Evolutionary conservation across 2,888 invertebrate genomes (phyloP).

Genomic region (Dolichopus griseipennis): DNA sequence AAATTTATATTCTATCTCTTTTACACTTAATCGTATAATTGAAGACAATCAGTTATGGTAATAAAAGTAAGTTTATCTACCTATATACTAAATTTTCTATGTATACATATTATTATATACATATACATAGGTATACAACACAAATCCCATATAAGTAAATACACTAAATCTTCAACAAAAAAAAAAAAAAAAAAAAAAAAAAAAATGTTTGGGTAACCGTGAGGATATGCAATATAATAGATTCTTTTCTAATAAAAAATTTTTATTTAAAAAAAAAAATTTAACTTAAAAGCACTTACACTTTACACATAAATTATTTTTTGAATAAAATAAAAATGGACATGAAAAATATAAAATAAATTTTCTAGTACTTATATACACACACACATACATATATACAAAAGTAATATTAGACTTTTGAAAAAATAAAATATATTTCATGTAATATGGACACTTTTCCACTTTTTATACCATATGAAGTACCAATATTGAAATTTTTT

Average conservation of each 20-base stretch:
- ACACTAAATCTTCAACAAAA: no score
- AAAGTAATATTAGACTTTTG: background rate
- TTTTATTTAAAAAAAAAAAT: background rate
- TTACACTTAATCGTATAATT: no score
- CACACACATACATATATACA: no score
- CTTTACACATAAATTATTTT: background rate
- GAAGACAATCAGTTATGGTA: background rate
- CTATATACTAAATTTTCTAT: background rate
- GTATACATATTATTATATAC: background rate
- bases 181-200: background rate
- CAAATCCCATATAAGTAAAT: no score
- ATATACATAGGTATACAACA: no score
- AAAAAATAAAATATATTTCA: background rate
- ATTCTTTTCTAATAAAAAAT: slow-evolving; percentile 1
- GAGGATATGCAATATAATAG: background rate
- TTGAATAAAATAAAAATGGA: no score
- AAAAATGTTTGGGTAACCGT: background rate
- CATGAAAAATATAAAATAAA: no score
- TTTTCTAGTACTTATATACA: no score
- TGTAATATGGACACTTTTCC: background rate
- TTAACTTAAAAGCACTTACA: slow-evolving; percentile 1
- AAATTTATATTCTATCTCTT: no score
- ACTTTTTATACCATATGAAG: background rate
- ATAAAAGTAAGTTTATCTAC: background rate
- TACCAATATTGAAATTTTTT: background rate